phyloP scores from a whole-genome alignment of 2,888 invertebrate species.

The Harpalus rubripes region DNA sequence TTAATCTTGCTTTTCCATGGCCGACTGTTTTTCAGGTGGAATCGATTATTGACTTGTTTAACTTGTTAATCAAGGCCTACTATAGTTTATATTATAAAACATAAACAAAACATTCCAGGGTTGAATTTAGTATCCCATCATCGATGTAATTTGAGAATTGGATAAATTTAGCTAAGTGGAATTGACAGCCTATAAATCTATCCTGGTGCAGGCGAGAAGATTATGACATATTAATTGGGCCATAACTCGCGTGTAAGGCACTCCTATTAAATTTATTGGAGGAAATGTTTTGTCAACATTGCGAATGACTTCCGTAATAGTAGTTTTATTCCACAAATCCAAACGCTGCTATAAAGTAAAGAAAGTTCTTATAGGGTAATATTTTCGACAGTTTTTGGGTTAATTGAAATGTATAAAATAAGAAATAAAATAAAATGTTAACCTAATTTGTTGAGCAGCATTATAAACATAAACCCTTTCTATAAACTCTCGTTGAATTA shows the following conservation, averaged over 20 bases:
- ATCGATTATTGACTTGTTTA: constrained; percentile 50
- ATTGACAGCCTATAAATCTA: constrained; percentile 9
- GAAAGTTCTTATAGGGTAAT: no score
- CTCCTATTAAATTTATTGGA: not conserved
- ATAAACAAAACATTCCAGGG: constrained; percentile 26
- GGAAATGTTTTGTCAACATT: constrained; percentile 1
- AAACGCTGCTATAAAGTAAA: not conserved
- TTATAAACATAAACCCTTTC: no score
- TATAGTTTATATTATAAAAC: constrained; percentile 14
- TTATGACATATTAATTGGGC: constrained; percentile 31
- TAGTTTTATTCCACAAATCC: not conserved
- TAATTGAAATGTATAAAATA: no score
- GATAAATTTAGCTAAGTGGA: constrained; percentile 23
- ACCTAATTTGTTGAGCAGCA: no score
- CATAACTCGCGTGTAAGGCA: not conserved
- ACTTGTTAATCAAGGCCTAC: constrained; percentile 17
- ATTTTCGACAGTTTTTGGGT: no score
- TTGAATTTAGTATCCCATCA: not conserved
- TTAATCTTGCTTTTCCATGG: constrained; percentile 18
- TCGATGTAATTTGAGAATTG: not conserved
- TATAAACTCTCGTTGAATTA: no score
- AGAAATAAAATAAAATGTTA: no score
- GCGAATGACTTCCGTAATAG: not conserved
- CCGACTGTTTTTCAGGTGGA: constrained; percentile 27
- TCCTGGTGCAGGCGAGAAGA: not conserved